Evolutionary conservation across 2,888 invertebrate species (phyloP), one percentile per base, ranked within the genome.

Genomic region (Parascotia fuliginaria): DNA sequence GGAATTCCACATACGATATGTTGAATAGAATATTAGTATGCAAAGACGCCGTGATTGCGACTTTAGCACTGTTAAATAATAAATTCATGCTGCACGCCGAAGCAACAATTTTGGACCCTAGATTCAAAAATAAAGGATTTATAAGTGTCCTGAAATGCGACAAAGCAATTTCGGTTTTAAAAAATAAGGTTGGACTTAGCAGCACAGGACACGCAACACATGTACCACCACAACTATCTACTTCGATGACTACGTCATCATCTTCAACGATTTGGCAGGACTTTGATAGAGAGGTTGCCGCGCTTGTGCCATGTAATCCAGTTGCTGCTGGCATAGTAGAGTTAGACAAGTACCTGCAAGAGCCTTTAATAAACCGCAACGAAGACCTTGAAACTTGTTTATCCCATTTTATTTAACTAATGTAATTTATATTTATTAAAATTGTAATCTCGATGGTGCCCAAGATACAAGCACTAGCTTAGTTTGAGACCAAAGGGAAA

Each of bases 1-100:
- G 45, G 39, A 46, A 40, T 9, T 34, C 40, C 1, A 34, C 40
- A 1, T 40, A 7, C 12, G 40, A 46, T 7, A 47, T 47, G 47
- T 12, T 47, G 9, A 2, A 2, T 1, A 6, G 47, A 1, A 0
- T 47, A 0, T 2, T 19, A 3, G 29, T 9, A 15, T 0, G 29
- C 0, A 48, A 48, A 32, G 38, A 48, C 4, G 16, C 29, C 11
- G 27, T 27, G 6, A 9, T 27, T 3, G 9, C 9, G 6, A 27
- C 27, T 27, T 9, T 27, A 9, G 27, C 27, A n/a, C n/a, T n/a
- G n/a, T n/a, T n/a, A n/a, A n/a, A n/a, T n/a, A n/a, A n/a, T n/a
- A n/a, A n/a, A n/a, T n/a, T n/a, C n/a, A n/a, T n/a, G n/a, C 31
- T 31, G 38, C 44, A 7, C 38, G n/a, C n/a, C n/a, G n/a, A 38